phyloP scores from a whole-genome alignment of 2,797 vertebrate species.

The Periophthalmus magnuspinnatus region DNA sequence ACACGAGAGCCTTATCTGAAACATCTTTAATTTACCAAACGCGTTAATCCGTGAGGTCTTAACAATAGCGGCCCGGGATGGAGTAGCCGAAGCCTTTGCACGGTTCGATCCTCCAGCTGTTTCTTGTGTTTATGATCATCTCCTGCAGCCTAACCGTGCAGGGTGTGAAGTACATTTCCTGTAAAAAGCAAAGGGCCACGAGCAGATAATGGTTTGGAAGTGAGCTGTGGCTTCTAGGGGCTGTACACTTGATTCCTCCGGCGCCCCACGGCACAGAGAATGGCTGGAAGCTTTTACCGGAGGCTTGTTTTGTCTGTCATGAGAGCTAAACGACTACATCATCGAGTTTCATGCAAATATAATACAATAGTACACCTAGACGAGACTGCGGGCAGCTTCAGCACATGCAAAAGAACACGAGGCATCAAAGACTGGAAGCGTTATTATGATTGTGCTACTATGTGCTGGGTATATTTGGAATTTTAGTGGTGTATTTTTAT shows the following conservation, averaged over 20 bases:
- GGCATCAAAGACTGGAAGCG: not conserved
- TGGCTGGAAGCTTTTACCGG: slow-evolving; percentile 37
- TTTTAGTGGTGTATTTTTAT: not conserved
- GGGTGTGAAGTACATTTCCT: slow-evolving; percentile 22
- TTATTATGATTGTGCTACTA: not conserved
- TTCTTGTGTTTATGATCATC: slow-evolving; percentile 29
- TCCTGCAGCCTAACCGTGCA: slow-evolving; percentile 8
- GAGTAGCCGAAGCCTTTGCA: slow-evolving; percentile 9
- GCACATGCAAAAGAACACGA: not conserved
- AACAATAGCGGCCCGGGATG: slow-evolving; percentile 13
- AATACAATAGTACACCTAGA: slow-evolving; percentile 30
- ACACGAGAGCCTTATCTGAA: slow-evolving; percentile 1
- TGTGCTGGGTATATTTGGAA: not conserved
- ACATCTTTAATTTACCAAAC: slow-evolving; percentile 14
- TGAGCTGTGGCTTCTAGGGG: slow-evolving; percentile 24
- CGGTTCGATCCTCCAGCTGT: slow-evolving; percentile 18
- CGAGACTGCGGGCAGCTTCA: not conserved
- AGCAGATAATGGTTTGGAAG: slow-evolving; percentile 28
- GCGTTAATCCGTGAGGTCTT: slow-evolving; percentile 16
- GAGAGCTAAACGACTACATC: slow-evolving; percentile 28
- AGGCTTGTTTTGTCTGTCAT: slow-evolving; percentile 18
- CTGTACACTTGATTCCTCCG: slow-evolving; percentile 36
- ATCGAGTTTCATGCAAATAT: slow-evolving; percentile 28
- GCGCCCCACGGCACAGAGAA: slow-evolving; percentile 12
- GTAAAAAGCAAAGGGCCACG: slow-evolving; percentile 32